Evolutionary conservation across 2,113 vertebrate genomes (phyloP).

Genomic region (Phyllopteryx taeniolatus): DNA sequence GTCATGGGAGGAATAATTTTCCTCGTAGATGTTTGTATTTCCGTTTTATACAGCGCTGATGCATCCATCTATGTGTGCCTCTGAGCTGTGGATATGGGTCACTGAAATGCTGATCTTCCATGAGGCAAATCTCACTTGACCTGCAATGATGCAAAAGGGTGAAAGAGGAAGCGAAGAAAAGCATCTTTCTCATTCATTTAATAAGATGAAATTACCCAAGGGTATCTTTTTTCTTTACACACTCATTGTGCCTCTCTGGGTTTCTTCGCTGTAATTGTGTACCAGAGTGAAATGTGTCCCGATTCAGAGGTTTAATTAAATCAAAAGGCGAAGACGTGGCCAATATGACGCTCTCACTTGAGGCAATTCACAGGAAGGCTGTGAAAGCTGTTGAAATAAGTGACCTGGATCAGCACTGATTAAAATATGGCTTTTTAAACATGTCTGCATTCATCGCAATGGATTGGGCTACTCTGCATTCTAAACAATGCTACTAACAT

Average conservation of each 20-base stretch:
- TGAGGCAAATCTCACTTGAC: constrained; percentile 49
- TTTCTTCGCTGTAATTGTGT: constrained; percentile 66
- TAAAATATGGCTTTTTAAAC: constrained; percentile 20
- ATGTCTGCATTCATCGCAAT: neutral
- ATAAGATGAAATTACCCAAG: constrained; percentile 33
- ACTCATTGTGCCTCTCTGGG: constrained; percentile 41
- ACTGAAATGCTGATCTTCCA: constrained; percentile 52
- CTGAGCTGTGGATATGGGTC: constrained; percentile 55
- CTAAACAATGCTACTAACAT: constrained; percentile 7
- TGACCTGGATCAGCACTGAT: constrained; percentile 21
- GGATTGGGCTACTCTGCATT: constrained; percentile 1
- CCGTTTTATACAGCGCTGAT: constrained; percentile 27
- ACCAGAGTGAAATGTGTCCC: constrained; percentile 54
- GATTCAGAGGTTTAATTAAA: constrained; percentile 67
- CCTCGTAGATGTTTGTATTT: constrained; percentile 19
- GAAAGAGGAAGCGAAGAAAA: neutral
- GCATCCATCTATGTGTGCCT: constrained; percentile 47
- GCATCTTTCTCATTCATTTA: constrained; percentile 34
- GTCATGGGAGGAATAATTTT: neutral
- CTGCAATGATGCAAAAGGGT: constrained; percentile 22
- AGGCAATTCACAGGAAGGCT: constrained; percentile 27
- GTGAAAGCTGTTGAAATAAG: constrained; percentile 37
- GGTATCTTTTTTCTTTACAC: constrained; percentile 22
- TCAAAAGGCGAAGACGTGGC: constrained; percentile 38
- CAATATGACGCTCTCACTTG: constrained; percentile 30